Conservation (phyloP, 2,888 invertebrate species). For the Melieria omissa region DNA sequence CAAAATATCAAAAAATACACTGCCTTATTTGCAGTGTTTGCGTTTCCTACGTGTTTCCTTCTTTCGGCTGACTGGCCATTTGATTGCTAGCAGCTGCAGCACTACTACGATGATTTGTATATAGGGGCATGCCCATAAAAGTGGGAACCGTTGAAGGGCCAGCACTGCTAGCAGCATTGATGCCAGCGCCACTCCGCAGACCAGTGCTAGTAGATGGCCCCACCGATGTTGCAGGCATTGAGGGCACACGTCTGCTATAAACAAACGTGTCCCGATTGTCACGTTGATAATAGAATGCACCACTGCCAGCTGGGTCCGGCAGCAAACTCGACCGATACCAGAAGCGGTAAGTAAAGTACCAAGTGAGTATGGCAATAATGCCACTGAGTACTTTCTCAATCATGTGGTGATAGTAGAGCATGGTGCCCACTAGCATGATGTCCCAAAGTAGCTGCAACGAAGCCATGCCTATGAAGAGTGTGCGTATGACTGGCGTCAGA, state of each 20-base stretch:
- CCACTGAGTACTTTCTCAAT: slow-evolving; percentile 94
- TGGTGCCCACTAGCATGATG: slow-evolving; percentile 91
- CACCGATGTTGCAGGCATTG: slow-evolving; percentile 47
- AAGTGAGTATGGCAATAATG: slow-evolving; percentile 84
- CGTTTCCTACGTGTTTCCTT: no score
- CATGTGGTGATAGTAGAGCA: slow-evolving; percentile 96
- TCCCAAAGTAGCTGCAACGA: slow-evolving; percentile 90
- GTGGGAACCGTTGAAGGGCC: slow-evolving; percentile 61
- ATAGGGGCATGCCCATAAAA: slow-evolving; percentile 86
- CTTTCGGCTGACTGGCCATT: no score
- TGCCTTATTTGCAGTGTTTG: no score
- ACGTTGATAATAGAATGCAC: slow-evolving; percentile 81
- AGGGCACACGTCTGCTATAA: slow-evolving; percentile 57
- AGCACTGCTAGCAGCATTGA: slow-evolving; percentile 19
- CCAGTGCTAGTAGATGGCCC: slow-evolving; percentile 52
- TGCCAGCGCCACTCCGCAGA: slow-evolving; percentile 45
- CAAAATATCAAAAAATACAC: no score
- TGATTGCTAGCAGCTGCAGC: slow-evolving; percentile 3
- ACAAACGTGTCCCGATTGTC: slow-evolving; percentile 59
- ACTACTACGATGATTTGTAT: slow-evolving; percentile 60
- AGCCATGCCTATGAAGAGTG: slow-evolving; percentile 81
- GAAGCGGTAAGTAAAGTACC: slow-evolving; percentile 89
- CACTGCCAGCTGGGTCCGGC: slow-evolving; percentile 81
- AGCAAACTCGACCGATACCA: slow-evolving; percentile 77
- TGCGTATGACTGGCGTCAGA: slow-evolving; percentile 84